These are phyloP conservation scores for Pteronotus mesoamericanus DNA, from an alignment of 2,797 vertebrate species.

Conservation along the genomic window DNA sequence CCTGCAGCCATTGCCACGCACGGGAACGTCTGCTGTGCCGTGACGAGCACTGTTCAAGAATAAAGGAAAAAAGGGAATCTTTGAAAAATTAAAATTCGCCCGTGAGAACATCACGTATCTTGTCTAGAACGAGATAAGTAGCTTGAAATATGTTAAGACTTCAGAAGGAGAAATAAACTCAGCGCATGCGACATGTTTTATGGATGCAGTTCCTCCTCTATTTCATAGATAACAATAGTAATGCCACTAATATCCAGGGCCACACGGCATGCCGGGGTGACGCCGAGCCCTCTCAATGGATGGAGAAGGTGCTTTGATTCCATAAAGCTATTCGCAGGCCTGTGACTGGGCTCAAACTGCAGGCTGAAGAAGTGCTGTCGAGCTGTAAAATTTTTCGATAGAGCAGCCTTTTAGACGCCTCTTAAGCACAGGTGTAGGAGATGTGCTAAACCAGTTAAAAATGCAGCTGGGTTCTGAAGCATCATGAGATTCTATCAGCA, in stretches of 20 bases:
- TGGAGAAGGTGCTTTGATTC: not conserved
- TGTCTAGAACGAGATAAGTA: not conserved
- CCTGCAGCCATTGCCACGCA: not conserved
- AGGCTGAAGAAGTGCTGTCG: constrained; percentile 7
- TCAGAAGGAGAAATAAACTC: not conserved
- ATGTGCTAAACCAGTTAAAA: not conserved
- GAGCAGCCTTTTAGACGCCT: not conserved
- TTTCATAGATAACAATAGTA: constrained; percentile 19
- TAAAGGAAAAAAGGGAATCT: not conserved
- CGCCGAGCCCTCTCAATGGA: not conserved
- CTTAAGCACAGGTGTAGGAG: not conserved
- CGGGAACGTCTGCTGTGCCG: not conserved
- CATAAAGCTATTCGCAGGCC: constrained; percentile 24
- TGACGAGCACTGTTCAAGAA: not conserved
- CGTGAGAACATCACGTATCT: not conserved
- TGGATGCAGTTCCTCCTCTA: not conserved
- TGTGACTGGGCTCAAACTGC: constrained; percentile 55
- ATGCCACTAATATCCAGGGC: not conserved
- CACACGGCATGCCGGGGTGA: no score
- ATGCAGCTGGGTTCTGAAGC: not conserved
- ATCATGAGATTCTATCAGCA: not conserved
- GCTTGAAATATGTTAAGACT: not conserved
- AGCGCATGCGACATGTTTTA: not conserved
- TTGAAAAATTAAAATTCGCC: not conserved
- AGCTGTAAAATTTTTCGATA: not conserved